Evolutionary conservation across 64 coral and sea anemone species (phyloP).

Genomic region (Pocillopora damicornis): DNA sequence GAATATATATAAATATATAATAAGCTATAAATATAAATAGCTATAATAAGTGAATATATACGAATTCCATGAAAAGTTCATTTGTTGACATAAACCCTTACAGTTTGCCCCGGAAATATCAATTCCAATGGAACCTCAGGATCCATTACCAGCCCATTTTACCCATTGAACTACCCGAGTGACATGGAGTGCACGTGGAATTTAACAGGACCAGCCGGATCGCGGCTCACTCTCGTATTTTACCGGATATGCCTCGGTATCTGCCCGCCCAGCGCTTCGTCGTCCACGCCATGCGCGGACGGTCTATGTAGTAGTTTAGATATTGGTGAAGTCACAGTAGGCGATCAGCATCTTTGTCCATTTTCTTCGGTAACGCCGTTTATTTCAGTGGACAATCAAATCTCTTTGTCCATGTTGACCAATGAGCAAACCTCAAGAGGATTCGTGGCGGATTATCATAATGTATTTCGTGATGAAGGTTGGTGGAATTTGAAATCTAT

Average conservation of each 20-base stretch:
- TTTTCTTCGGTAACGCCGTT: not conserved
- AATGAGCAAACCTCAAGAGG: not conserved
- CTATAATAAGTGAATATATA: no score
- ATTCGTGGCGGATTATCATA: slow-evolving; percentile 6
- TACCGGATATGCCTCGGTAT: slow-evolving; percentile 12
- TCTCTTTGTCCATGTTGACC: not conserved
- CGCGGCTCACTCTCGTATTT: not conserved
- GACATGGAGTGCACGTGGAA: slow-evolving; percentile 32
- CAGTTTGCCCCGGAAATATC: slow-evolving; percentile 9
- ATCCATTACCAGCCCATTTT: slow-evolving; percentile 1
- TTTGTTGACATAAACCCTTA: no score
- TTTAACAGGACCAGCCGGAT: slow-evolving; percentile 1
- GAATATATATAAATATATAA: no score
- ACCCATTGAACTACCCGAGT: not conserved
- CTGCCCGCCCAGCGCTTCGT: not conserved
- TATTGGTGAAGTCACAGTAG: not conserved
- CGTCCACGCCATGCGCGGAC: not conserved
- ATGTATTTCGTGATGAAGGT: not conserved
- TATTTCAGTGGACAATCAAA: slow-evolving; percentile 12
- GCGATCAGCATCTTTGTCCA: not conserved
- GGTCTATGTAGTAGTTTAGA: not conserved
- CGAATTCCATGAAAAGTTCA: no score
- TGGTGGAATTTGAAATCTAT: not conserved
- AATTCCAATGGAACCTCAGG: slow-evolving; percentile 9
- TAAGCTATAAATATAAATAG: no score